Evolutionary conservation across 2,113 vertebrate genomes (phyloP).

Genomic region (Gila orcuttii): DNA sequence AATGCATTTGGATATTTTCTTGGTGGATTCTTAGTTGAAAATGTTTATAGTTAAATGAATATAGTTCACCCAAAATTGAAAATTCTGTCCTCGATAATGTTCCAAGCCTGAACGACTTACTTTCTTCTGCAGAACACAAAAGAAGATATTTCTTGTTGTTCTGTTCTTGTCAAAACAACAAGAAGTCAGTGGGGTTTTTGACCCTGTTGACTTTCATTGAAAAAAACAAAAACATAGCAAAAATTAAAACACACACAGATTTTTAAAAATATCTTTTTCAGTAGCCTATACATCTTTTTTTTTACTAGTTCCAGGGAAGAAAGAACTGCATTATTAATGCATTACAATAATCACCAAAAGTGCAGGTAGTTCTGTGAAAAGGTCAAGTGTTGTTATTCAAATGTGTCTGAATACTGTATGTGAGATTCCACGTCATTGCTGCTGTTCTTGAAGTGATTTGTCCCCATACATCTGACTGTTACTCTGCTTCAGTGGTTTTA

Average conservation of each 20-base stretch:
- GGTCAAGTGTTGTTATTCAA: not conserved
- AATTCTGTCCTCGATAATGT: not conserved
- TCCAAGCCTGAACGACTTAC: not conserved
- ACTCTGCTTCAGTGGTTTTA: constrained; percentile 27
- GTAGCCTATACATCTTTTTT: too few species aligned
- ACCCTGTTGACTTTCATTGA: not conserved
- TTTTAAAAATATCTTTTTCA: not conserved
- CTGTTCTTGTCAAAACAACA: not conserved
- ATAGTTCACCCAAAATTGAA: not conserved
- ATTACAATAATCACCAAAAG: not conserved
- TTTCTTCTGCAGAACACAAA: not conserved
- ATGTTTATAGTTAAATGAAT: not conserved
- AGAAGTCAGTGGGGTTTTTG: not conserved
- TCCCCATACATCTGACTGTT: constrained; percentile 13
- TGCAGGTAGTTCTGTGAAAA: not conserved
- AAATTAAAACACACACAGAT: not conserved
- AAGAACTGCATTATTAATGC: not conserved
- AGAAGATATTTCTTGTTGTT: not conserved
- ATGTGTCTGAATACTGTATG: not conserved
- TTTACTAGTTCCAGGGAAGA: not conserved
- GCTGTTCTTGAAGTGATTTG: constrained; percentile 2
- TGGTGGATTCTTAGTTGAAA: not conserved
- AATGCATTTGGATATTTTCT: not conserved
- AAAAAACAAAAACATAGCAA: not conserved
- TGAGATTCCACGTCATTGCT: not conserved